Percentiles rank a stretch among this genome's conserved stretches.
These are phyloP conservation scores for Hirtodrosophila cameraria DNA, from an alignment of 2,888 invertebrate species.

Conservation along the genomic window DNA sequence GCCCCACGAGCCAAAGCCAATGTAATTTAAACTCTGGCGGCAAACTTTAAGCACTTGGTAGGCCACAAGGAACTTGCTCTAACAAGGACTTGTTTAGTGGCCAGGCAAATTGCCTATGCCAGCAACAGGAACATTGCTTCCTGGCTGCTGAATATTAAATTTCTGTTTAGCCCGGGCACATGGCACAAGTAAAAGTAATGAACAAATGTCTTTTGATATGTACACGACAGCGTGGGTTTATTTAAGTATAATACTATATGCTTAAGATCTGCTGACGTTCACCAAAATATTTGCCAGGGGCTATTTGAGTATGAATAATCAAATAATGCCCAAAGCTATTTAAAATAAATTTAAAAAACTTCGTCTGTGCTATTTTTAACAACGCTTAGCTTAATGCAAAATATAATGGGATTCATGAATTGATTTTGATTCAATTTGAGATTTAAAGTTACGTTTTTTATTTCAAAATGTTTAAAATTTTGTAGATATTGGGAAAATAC, in stretches of 20 bases:
- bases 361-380: no score
- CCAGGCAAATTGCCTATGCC: slow-evolving; percentile 28
- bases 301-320: no score
- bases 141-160: not conserved
- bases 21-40: slow-evolving; percentile 57
- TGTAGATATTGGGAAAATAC: no score
- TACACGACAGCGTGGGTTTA: slow-evolving; percentile 15
- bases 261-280: slow-evolving; percentile 43
- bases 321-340: slow-evolving; percentile 13
- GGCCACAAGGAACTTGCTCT: slow-evolving; percentile 26
- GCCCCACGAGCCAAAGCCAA: slow-evolving; percentile 16
- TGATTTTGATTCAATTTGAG: no score
- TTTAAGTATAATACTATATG: slow-evolving; percentile 23
- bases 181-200: slow-evolving; percentile 52
- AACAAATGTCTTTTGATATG: slow-evolving; percentile 54
- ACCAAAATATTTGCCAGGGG: not conserved
- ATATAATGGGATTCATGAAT: slow-evolving; percentile 11
- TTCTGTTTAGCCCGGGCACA: not conserved
- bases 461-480: no score
- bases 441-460: no score
- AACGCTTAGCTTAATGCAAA: no score
- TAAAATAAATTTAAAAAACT: no score
- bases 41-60: slow-evolving; percentile 59
- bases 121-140: not conserved
- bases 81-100: slow-evolving; percentile 29